Evolutionary conservation across 2,888 invertebrate species (phyloP), one percentile per base, ranked within the genome.

Genomic region (Cheilosia urbana): DNA sequence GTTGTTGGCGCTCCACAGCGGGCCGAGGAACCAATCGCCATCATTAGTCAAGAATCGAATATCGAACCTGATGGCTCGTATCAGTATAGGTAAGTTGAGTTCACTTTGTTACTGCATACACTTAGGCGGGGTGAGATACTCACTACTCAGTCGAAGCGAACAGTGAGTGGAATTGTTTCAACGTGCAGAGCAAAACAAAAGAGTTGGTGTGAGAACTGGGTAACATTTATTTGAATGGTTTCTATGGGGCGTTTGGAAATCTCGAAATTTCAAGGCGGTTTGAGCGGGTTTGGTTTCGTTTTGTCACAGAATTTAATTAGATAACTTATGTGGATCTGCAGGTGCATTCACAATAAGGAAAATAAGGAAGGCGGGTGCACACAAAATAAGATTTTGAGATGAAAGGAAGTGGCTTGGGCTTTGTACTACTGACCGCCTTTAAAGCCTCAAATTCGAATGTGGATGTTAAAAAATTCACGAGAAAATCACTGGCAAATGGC

Each of bases 21-120:
- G 82, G 91, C 92, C 37, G 89, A 92, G 34, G 94, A 94, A 34
- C 94, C 94, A 89, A 94, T 94, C 62, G 94, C 94, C 78, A 96
- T 96, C 84, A 91, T 96, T 82, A 95, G 94, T 88, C 95, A 96
- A 91, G 95, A 95, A 81, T 95, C 95, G 82, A 95, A 95, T 89
- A 94, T 95, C 88, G 94, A 95, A 89, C 94, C 95, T 1, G 96
- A 96, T 91, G 96, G 96, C 81, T 94, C 95, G 47, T 96, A 96
- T 89, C 94, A 94, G 91, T 96, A 94, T 93, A 95, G 94, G 96
- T 95, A 92, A 92, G 90, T 89, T 73, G 42, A 40, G 13, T n/a
- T 37, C 3, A 13, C 0, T 37, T 37, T 27, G 0, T 21, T 0
- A 58, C 80, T 83, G 89, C 88, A 88, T 89, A 88, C 19, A 60